Evolutionary conservation across 2,797 vertebrate species (phyloP), one percentile per base, ranked within the genome.

Genomic region (Protosalanx chinensis): DNA sequence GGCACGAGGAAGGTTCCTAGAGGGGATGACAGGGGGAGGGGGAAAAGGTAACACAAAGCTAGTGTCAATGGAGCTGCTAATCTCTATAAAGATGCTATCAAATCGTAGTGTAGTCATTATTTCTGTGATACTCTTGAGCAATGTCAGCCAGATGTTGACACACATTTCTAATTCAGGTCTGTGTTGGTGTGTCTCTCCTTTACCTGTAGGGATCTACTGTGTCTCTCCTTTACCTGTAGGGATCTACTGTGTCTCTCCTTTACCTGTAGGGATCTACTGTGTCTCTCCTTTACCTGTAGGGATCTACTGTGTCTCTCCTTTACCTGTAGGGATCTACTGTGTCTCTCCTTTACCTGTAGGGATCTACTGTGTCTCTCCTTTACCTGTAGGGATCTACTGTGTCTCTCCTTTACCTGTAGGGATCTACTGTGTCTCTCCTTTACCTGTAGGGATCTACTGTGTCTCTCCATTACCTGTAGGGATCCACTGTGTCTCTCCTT

Each of bases 1-100:
- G 27, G 94, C 94, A 35, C 88, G 91, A 10, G 94, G 94, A 18
- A 95, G 90, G 77, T 95, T 95, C 86, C 94, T 95, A 68, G 75
- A 78, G 2, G 18, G 41, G 10, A 46, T 46, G 10, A 46, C 41
- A 13, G 3, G 41, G 41, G 41, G 13, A 12, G 41, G 12, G 6
- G 33, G 33, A 35, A 29, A 70, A 27, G 58, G 67, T 68, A 6
- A 67, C 6, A 30, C 32, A 41, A 46, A 12, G 8, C 12, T 46
- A 46, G 41, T 46, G 41, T 46, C 41, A 46, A 46, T 12, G 41
- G 41, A 46, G 41, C 41, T 46, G 8, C 10, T 46, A 46, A 46
- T 46, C 41, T 46, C 41, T 46, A 46, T 13, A 46, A 8, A 46
- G 41, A 10, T 13, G 8, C 37, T 41, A 41, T 41, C 37, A 2